These are phyloP conservation scores for Papilio protenor DNA, from an alignment of 2,888 invertebrate genomes.

Conservation along the genomic window DNA sequence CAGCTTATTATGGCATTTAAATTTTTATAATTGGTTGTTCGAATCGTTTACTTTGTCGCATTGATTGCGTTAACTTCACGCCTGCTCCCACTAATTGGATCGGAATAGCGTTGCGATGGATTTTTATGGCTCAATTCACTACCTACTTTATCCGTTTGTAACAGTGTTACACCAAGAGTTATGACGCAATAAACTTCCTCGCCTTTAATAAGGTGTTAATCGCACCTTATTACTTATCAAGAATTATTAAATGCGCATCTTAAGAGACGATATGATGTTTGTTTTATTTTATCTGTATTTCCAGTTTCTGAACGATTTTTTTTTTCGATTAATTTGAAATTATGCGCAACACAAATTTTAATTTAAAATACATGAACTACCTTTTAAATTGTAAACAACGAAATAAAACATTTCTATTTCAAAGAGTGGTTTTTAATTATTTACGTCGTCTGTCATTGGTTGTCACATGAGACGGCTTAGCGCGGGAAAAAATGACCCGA, in stretches of 20 bases:
- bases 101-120: slow-evolving; percentile 29
- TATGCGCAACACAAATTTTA: too few relatives aligned
- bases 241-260: slow-evolving; percentile 13
- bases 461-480: slow-evolving; percentile 17
- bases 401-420: too few relatives aligned
- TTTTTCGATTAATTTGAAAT: background rate
- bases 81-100: slow-evolving; percentile 39
- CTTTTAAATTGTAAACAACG: background rate
- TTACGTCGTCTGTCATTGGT: slow-evolving; percentile 31
- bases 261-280: background rate
- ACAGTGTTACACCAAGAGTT: slow-evolving; percentile 26
- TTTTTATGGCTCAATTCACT: slow-evolving; percentile 40
- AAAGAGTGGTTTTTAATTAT: slow-evolving; percentile 1
- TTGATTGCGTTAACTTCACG: slow-evolving; percentile 32
- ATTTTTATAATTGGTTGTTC: slow-evolving; percentile 28
- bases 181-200: slow-evolving; percentile 17
- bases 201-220: slow-evolving; percentile 34
- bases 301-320: background rate
- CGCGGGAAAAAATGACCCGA: slow-evolving; percentile 41
- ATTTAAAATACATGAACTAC: too few relatives aligned
- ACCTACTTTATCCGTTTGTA: slow-evolving; percentile 16
- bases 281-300: background rate
- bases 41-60: slow-evolving; percentile 35
- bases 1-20: slow-evolving; percentile 14
- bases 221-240: background rate